Base-by-base conservation (phyloP, 2,797 vertebrate genomes). In the Manis javanica region DNA sequence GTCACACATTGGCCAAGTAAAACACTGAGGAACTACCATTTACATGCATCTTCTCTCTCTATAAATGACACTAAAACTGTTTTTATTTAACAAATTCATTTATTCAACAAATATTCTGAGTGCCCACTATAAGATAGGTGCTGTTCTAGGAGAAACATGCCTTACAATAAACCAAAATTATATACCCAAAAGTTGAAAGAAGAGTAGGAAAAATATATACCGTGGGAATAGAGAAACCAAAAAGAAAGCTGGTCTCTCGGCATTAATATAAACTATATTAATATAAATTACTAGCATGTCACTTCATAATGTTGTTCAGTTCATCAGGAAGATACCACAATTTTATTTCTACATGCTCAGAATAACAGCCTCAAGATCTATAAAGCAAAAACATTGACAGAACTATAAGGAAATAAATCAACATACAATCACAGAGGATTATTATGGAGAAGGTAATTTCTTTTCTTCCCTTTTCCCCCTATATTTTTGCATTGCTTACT, bases 51-150 rank as follows among this genome's bases (percentile, higher is more conserved):
- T 91, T 91, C 23, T 87, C 87, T 92, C 59, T 78, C 34, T 51
- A 59, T 9, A 83, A 64, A 12, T 29, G 14, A 51, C 53, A 77
- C 0, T 14, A 74, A 7, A 7, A 7, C 21, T 77, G 23, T 49
- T 34, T 87, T 64, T 57, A 69, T 46, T 74, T 64, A 89, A 84
- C 46, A 83, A n/a, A 89, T 74, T 84, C n/a, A 77, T 84, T 83
- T 78, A 75, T 59, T 71, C 8, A 31, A 79, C 7, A 77, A 64
- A 55, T 72, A 74, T 74, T 82, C 66, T 87, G 49, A 66, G 39
- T 51, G 26, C 59, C 19, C 24, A 53, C 42, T 19, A 31, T 64
- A 61, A 85, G 34, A 53, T 8, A 77, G 55, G 66, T 46, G 49
- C 34, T 69, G 21, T 89, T 31, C 8, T 71, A 37, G 18, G 24